Percentiles rank a stretch among this genome's conserved stretches.
These are phyloP conservation scores for Petrocephalus sullivani DNA, from an alignment of 2,797 vertebrate genomes.

Conservation along the genomic window DNA sequence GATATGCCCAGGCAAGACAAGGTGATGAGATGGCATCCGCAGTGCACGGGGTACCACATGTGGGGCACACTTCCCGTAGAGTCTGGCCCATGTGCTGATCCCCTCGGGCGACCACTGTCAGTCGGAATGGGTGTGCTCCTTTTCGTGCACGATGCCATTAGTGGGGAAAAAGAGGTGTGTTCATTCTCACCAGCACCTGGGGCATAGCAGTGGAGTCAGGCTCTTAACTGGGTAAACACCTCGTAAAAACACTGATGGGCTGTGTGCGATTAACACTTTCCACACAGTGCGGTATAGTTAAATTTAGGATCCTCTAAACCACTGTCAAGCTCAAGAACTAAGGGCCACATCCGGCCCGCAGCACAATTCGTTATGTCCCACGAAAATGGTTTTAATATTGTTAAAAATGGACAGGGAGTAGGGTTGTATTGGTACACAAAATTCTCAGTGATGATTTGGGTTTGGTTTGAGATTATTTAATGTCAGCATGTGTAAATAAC, in stretches of 20 bases:
- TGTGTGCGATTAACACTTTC: not conserved
- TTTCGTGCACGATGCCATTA: not conserved
- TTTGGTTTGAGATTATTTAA: not conserved
- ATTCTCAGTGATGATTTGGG: not conserved
- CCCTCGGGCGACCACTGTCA: not conserved
- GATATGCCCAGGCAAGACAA: constrained; percentile 24
- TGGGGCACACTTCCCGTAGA: not conserved
- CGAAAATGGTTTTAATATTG: not conserved
- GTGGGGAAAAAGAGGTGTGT: not conserved
- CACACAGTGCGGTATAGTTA: not conserved
- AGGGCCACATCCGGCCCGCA: not conserved
- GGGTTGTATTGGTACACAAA: not conserved
- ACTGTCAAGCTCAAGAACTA: not conserved
- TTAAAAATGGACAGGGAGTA: not conserved
- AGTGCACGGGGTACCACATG: not conserved
- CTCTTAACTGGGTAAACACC: not conserved
- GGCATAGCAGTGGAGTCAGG: not conserved
- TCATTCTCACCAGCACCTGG: not conserved
- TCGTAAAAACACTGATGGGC: not conserved
- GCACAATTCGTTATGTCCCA: not conserved
- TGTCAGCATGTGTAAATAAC: not conserved
- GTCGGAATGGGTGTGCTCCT: not conserved
- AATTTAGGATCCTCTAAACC: not conserved
- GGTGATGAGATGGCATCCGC: constrained; percentile 21
- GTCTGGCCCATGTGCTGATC: not conserved